These are phyloP conservation scores for Steinernema carpocapsae DNA, from an alignment of 2,888 invertebrate genomes.

Conservation along the genomic window DNA sequence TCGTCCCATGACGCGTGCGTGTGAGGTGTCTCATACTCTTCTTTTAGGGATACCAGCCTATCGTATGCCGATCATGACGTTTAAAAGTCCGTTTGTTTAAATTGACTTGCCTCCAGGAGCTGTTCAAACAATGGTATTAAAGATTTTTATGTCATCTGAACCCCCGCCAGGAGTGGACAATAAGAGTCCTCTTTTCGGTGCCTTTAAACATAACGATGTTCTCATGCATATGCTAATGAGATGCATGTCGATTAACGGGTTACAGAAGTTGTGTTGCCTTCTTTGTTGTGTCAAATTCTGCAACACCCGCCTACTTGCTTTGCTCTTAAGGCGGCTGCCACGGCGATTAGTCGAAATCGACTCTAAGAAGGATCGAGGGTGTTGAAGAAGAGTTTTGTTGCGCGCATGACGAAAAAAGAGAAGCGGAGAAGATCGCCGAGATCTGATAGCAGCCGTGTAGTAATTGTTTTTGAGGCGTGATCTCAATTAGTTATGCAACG, in stretches of 20 bases:
- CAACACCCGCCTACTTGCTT: not conserved
- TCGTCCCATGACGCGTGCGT: slow-evolving; percentile 19
- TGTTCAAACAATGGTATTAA: no score
- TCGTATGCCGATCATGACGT: not conserved
- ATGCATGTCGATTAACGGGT: slow-evolving; percentile 26
- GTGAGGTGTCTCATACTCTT: slow-evolving; percentile 17
- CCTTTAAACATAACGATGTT: not conserved
- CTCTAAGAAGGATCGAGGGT: slow-evolving; percentile 31
- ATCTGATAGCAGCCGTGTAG: slow-evolving; percentile 21
- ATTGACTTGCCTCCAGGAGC: no score
- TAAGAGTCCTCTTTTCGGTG: not conserved
- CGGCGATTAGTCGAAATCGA: slow-evolving; percentile 33
- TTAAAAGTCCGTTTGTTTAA: no score
- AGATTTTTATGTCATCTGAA: no score
- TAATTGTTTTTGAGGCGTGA: slow-evolving; percentile 26
- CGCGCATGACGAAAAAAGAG: not conserved
- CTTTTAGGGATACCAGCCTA: slow-evolving; percentile 22
- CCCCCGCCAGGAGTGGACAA: no score
- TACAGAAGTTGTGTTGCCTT: not conserved
- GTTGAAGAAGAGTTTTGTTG: not conserved
- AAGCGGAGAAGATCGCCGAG: not conserved
- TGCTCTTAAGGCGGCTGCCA: not conserved
- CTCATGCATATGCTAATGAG: slow-evolving; percentile 23
- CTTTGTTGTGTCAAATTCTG: not conserved
- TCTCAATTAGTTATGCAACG: slow-evolving; percentile 33